phyloP scores from a whole-genome alignment of 53 echinoderm and acorn worm genomes.

The Astropecten irregularis region DNA sequence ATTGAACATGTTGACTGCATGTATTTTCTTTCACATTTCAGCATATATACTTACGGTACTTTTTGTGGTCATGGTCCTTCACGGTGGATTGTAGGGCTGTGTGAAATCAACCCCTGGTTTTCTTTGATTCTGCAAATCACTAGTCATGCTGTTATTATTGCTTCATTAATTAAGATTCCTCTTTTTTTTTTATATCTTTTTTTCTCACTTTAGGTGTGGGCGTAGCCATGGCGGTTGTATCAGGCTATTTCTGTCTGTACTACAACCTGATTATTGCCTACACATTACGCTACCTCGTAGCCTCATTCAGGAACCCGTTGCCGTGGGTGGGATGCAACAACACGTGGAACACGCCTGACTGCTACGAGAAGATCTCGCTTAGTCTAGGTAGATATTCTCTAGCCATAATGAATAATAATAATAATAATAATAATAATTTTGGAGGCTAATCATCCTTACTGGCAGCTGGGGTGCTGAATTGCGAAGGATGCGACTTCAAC shows the following conservation, averaged over 20 bases:
- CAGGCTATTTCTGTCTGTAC: conserved; percentile 83
- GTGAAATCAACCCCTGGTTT: no score
- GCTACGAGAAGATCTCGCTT: conserved; percentile 42
- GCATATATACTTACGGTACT: no score
- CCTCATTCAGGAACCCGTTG: conserved; percentile 66
- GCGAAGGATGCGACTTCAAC: no score
- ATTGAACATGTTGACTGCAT: no score
- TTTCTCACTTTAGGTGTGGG: conserved; percentile 64
- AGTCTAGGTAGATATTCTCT: conserved; percentile 2
- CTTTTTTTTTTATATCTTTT: not conserved
- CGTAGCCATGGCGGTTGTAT: conserved; percentile 77
- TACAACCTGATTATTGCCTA: conserved; percentile 86
- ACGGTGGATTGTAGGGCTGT: no score
- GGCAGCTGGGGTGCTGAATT: no score
- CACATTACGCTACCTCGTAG: conserved; percentile 81
- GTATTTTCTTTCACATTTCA: no score
- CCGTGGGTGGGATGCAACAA: conserved; percentile 78
- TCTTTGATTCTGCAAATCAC: not conserved
- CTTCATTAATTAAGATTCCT: not conserved
- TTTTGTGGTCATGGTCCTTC: no score
- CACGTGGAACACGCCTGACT: conserved; percentile 71
- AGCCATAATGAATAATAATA: no score
- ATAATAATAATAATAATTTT: no score
- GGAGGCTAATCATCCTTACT: no score
- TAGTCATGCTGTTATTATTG: not conserved